Base-by-base conservation (phyloP, 92 coral and sea anemone species). In the Epizoanthus fatuus region DNA sequence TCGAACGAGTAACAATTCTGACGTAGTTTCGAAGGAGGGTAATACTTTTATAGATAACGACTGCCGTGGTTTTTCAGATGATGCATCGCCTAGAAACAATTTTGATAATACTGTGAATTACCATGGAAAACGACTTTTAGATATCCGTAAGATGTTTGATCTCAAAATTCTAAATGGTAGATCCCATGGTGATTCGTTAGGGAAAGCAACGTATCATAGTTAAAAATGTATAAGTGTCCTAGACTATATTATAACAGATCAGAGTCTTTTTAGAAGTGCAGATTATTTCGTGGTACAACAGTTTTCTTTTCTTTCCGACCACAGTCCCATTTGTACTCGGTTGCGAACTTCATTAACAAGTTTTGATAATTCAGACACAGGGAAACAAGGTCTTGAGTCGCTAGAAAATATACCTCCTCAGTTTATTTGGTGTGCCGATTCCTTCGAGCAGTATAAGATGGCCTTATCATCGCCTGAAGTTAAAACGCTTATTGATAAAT, bases 181-280 rank as follows among this genome's bases (percentile, higher is more conserved):
- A 89, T 78, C 57, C 39, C 85, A 40, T 56, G 93, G 93, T 12
- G 93, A 88, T 56, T 63, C 87, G n/a, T 81, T 86, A 16, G 92
- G 88, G n/a, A 83, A 64, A 15, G 7, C 65, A 39, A 85, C 89
- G 3, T 85, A 58, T 63, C 84, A 76, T 40, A 65, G 89, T 1
- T 58, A 44, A 77, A 75, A 60, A 8, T 75, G 89, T 38, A 49
- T 70, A 40, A 80, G 80, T 40, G 71, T 69, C 25, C 17, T 86
- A 39, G 79, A 79, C 47, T 86, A 79, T 69, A 29, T 79, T 20
- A 79, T 86, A 29, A 51, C 57, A 42, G 62, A 58, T 79, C 79
- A 65, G 56, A 3, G 37, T 35, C 44, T 56, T 42, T 45, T 85
- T 6, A 4, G 51, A 45, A 45, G 51, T 42, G 73, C 51, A 42